phyloP scores from a whole-genome alignment of 2,113 vertebrate genomes.

The Oreotrochilus melanogaster region DNA sequence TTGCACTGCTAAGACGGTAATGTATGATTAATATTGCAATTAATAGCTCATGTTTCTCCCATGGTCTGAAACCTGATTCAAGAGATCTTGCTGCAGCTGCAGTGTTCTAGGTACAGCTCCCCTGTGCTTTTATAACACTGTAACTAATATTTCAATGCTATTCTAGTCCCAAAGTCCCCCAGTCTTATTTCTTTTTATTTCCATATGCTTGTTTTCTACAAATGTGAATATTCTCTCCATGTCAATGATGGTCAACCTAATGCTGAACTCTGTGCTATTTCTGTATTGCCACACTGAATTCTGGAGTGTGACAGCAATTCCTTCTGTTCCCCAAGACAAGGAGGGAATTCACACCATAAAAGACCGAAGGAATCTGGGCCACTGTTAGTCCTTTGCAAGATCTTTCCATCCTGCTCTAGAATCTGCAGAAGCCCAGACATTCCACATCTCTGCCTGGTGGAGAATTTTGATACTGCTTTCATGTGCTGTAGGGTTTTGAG shows the following conservation, averaged over 20 bases:
- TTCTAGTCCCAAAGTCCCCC: background rate
- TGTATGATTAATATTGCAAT: slow-evolving; percentile 51
- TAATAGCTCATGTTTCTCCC: slow-evolving; percentile 27
- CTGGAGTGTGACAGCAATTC: background rate
- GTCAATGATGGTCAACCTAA: background rate
- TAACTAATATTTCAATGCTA: slow-evolving; percentile 17
- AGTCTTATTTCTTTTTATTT: background rate
- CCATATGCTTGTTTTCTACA: background rate
- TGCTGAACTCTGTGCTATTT: background rate
- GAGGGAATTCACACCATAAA: background rate
- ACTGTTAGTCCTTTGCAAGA: background rate
- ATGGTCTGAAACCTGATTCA: slow-evolving; percentile 48
- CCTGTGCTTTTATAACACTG: background rate
- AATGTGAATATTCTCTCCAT: background rate
- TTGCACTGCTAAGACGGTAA: background rate
- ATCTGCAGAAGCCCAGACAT: background rate
- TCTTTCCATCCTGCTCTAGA: background rate
- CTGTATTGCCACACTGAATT: background rate
- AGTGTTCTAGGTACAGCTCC: background rate
- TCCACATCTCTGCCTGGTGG: background rate
- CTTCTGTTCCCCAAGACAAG: fast-evolving
- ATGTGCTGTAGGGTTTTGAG: background rate
- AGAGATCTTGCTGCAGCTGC: slow-evolving; percentile 14
- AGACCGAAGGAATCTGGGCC: background rate
- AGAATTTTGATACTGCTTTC: background rate